Conservation (phyloP, 2,113 vertebrate species). For the Centropus bengalensis region DNA sequence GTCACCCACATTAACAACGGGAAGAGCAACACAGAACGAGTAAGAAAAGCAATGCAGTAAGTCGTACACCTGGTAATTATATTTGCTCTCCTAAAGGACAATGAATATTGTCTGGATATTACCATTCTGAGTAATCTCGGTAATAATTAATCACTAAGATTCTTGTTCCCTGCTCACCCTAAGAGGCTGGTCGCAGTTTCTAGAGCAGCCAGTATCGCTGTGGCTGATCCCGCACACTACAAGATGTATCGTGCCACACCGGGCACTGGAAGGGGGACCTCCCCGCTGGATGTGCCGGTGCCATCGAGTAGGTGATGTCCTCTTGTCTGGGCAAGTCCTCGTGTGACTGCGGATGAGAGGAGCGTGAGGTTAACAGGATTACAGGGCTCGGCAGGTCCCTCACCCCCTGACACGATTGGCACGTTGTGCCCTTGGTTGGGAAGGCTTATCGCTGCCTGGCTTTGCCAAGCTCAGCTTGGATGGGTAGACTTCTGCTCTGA, state of each 20-base stretch:
- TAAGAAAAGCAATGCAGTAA: neutral
- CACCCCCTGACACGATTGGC: neutral
- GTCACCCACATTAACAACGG: neutral
- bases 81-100: neutral
- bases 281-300: neutral
- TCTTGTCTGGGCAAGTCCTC: neutral
- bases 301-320: accelerated
- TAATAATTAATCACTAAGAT: neutral
- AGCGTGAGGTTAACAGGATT: neutral
- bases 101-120: neutral
- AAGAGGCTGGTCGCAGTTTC: neutral
- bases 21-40: neutral
- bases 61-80: neutral
- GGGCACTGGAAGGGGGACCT: neutral
- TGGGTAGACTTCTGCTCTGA: neutral
- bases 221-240: neutral
- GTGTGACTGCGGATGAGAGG: neutral
- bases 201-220: neutral
- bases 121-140: neutral
- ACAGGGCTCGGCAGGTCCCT: neutral
- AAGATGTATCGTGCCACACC: neutral
- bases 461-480: neutral
- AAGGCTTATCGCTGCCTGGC: neutral
- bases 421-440: neutral
- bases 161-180: neutral